phyloP scores from a whole-genome alignment of 2,797 vertebrate species.

The Eleutherodactylus coqui region DNA sequence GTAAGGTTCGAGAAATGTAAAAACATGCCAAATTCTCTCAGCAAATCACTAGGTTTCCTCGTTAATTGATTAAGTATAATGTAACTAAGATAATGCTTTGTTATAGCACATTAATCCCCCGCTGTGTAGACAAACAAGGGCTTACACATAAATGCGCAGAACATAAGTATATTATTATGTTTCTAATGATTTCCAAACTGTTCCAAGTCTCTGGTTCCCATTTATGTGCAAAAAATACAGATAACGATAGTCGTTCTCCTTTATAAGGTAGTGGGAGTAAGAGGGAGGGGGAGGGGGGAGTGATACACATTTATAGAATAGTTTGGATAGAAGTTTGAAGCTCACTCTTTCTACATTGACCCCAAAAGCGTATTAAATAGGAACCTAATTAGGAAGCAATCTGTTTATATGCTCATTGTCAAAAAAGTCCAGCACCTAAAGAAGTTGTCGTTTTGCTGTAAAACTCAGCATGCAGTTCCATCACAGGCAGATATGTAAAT shows the following conservation, averaged over 20 bases:
- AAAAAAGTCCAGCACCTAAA: no score
- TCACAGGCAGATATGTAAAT: no score
- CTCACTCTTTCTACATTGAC: neutral
- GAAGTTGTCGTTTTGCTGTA: no score
- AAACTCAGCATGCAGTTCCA: no score
- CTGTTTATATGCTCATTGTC: no score
- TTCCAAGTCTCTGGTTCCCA: neutral
- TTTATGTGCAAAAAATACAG: neutral
- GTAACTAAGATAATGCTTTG: slow-evolving; percentile 61
- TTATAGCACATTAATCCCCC: slow-evolving; percentile 58
- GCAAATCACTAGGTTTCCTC: slow-evolving; percentile 60
- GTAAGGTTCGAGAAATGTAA: slow-evolving; percentile 56
- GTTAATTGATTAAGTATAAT: slow-evolving; percentile 62
- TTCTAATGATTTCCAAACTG: slow-evolving; percentile 24
- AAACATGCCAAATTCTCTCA: slow-evolving; percentile 61
- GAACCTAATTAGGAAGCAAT: neutral
- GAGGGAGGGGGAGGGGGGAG: no score
- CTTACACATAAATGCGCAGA: slow-evolving; percentile 48
- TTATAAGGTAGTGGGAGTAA: no score
- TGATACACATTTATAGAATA: neutral
- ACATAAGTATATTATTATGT: slow-evolving; percentile 48
- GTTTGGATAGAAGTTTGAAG: neutral
- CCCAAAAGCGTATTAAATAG: neutral
- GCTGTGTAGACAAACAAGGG: slow-evolving; percentile 57
- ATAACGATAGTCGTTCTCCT: no score